A percentile compares a stretch with the other conserved stretches of the same genome.
These are phyloP conservation scores for Fulmarus glacialis DNA, from an alignment of 2,113 vertebrate genomes.

Conservation along the genomic window DNA sequence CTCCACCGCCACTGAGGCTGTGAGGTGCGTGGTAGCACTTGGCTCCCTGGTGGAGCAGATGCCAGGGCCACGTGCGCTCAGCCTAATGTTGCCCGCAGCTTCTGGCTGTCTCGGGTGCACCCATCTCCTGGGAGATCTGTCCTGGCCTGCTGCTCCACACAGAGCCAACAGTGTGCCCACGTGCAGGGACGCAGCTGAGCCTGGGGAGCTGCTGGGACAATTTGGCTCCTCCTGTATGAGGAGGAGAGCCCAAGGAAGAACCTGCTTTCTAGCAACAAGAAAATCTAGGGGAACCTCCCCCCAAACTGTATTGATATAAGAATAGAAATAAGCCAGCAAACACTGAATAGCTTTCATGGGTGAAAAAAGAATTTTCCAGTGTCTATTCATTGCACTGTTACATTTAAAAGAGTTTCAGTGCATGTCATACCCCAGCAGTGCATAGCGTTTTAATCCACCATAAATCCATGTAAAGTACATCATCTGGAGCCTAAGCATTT, in stretches of 20 bases:
- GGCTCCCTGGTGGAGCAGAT: not conserved
- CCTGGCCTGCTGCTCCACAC: not conserved
- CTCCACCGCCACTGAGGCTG: not conserved
- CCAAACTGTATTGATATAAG: not conserved
- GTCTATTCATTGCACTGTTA: accelerated
- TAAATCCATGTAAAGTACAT: not conserved
- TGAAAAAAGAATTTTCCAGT: not conserved
- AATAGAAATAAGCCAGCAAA: not conserved
- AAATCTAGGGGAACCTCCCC: not conserved
- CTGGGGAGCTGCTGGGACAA: not conserved
- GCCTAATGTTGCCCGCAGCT: not conserved
- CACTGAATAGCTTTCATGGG: not conserved
- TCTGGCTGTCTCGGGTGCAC: not conserved
- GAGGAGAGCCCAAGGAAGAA: not conserved
- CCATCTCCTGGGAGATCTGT: not conserved
- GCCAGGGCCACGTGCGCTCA: not conserved
- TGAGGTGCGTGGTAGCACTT: not conserved
- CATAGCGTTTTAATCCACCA: not conserved
- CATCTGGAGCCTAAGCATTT: not conserved
- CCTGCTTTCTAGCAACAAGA: not conserved
- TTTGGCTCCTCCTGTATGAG: accelerated
- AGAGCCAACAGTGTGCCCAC: not conserved
- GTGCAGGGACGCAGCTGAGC: not conserved
- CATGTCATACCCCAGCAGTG: accelerated
- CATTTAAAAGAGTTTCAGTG: not conserved